Base-by-base conservation (phyloP, 2,888 invertebrate species). In the Argyra leucocephala region DNA sequence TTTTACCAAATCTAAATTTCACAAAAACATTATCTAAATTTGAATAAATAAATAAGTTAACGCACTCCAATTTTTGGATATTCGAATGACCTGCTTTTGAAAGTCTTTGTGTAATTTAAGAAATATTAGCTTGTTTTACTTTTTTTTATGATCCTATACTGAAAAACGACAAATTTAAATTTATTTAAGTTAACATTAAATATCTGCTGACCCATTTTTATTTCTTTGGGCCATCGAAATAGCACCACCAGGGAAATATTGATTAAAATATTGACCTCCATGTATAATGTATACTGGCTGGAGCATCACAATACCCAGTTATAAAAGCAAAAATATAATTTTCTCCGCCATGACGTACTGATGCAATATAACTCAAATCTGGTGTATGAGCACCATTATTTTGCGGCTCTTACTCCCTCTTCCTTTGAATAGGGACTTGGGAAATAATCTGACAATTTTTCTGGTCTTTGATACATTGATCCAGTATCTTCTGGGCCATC, bases 351-450 rank as follows among this genome's bases (percentile, higher is more conserved):
- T 97, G 89, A 74, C 98, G 88, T 5, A 89, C 98, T 67, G 87
- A 84, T 24, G 86, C 83, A 74, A 99, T 96, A 80, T 91, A 89
- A 65, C 91, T 91, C 72, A 99, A 84, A 83, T 99, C 99, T 66
- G 99, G 99, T 67, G 99, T 99, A 78, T 90, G 90, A 0, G 98
- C 91, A 73, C 97, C 97, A 76, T 94, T 95, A 82, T 99, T n/a
- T 99, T 67, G 98, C 98, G 69, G 91, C 91, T 73, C 96, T 86
- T 22, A 99, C 99, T 68, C 96, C 97, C 80, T 97, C 95, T 76
- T 96, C 96, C 77, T 99, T 99, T 24, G 92, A 86, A 82, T 99
- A 99, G 0, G 99, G 98, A 68, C 85, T 85, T 10, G 96, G 97
- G 77, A 99, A 85, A 74, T 87, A 86, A 79, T 99, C 99, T 0